phyloP scores from a whole-genome alignment of 1,140 invertebrate genomes.

The Monomorium pharaonis region DNA sequence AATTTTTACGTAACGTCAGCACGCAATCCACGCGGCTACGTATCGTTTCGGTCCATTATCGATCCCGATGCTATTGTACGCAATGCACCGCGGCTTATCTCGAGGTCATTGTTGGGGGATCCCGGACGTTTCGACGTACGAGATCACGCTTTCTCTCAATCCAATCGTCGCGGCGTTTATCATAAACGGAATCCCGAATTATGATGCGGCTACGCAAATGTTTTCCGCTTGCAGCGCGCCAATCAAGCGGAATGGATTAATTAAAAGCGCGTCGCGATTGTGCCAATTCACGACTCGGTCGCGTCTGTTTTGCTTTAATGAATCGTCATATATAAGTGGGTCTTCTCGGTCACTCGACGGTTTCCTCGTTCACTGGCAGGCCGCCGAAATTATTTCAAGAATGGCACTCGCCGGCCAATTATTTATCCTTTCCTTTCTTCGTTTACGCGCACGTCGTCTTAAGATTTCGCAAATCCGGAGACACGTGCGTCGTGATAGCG shows the following conservation, averaged over 20 bases:
- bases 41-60: conserved; percentile 32
- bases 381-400: conserved; percentile 46
- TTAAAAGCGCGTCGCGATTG: conserved; percentile 8
- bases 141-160: neutral
- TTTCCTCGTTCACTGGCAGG: conserved; percentile 15
- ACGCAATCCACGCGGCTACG: neutral
- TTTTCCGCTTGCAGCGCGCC: neutral
- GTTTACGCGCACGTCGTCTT: neutral
- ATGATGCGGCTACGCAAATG: neutral
- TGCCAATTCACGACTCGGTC: neutral
- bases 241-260: neutral
- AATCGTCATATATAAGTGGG: neutral
- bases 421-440: neutral
- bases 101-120: neutral
- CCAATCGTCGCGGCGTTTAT: neutral
- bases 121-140: neutral
- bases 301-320: conserved; percentile 8
- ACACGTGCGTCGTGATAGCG: neutral
- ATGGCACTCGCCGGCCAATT: conserved; percentile 27
- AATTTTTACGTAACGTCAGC: conserved; percentile 55
- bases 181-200: neutral
- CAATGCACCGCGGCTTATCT: neutral
- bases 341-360: neutral
- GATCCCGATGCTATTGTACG: neutral
- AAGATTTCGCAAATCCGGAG: neutral